Base-by-base conservation (phyloP, 1,140 invertebrate genomes). In the Pseudomyrmex sp. region DNA sequence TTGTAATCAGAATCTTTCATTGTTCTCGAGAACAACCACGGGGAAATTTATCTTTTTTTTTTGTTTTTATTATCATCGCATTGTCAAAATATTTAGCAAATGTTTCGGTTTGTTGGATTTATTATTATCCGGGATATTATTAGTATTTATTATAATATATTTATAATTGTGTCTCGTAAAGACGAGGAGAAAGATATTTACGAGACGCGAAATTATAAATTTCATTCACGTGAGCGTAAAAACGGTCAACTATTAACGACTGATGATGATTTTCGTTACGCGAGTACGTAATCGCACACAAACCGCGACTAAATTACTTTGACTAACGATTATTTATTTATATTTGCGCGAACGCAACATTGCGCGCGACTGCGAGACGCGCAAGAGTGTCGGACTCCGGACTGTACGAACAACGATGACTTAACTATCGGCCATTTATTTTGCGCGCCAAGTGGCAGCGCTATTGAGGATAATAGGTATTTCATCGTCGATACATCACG, bases 291-390 rank as follows among this genome's bases (percentile, higher is more conserved):
- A 77, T 76, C 18, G 18, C 23, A 1, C 23, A 1, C 7, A 5
- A 26, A 44, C 48, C n/a, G 20, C 20, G 74, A 68, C 63, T 68
- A 77, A 79, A 79, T 79, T 69, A 59, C 54, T 59, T 23, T 44
- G 52, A 59, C 65, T 79, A 79, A 79, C 18, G 13, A 69, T 46
- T 69, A 79, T 79, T 46, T 69, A 79, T 79, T 69, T 79, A 35
- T 58, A 79, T 48, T 59, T 70, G 65, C 65, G 13, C 18, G 75
- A 20, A 69, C 35, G 5, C 63, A 70, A 70, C 7, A 46, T 70
- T 79, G 26, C 35, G 65, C 76, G 66, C 26, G n/a, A n/a, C n/a
- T n/a, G 44, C 15, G 44, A 77, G 50, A 9, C 35, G 20, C 54
- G 20, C 54, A 13, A 48, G 61, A 46, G 18, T 9, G 70, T 62